These are phyloP conservation scores for Pachycephala philippinensis DNA, from an alignment of 2,113 vertebrate species.

Conservation along the genomic window DNA sequence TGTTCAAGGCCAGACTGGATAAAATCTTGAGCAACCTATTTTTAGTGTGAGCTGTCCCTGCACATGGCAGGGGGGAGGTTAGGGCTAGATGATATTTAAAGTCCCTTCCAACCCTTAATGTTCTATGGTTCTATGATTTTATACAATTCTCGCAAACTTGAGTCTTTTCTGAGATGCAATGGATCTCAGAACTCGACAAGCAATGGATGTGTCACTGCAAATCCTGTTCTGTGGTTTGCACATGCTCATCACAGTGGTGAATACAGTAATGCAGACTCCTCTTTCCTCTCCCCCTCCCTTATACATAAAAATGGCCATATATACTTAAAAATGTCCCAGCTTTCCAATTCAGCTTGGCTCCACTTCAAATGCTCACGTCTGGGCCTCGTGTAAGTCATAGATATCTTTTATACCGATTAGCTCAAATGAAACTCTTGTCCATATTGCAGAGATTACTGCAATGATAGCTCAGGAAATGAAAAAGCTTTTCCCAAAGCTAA, in stretches of 20 bases:
- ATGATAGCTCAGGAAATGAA: not conserved
- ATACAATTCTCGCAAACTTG: not conserved
- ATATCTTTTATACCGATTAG: not conserved
- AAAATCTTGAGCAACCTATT: not conserved
- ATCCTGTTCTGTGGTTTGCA: not conserved
- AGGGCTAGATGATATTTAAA: not conserved
- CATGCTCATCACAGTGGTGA: not conserved
- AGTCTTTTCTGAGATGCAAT: not conserved
- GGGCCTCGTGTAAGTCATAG: not conserved
- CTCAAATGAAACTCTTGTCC: not conserved
- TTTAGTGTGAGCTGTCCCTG: not conserved
- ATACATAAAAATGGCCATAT: not conserved
- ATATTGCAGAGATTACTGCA: not conserved
- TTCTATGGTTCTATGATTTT: not conserved
- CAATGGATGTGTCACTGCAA: not conserved
- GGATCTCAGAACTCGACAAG: not conserved
- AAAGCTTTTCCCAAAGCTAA: not conserved
- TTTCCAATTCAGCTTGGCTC: not conserved
- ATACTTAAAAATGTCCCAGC: not conserved
- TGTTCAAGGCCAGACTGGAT: not conserved
- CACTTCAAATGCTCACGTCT: not conserved
- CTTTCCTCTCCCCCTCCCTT: not conserved
- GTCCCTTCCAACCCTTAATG: not conserved
- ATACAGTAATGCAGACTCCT: not conserved
- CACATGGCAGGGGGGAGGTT: accelerated